phyloP scores from a whole-genome alignment of 2,113 vertebrate species.

The Phalacrocorax pelagicus region DNA sequence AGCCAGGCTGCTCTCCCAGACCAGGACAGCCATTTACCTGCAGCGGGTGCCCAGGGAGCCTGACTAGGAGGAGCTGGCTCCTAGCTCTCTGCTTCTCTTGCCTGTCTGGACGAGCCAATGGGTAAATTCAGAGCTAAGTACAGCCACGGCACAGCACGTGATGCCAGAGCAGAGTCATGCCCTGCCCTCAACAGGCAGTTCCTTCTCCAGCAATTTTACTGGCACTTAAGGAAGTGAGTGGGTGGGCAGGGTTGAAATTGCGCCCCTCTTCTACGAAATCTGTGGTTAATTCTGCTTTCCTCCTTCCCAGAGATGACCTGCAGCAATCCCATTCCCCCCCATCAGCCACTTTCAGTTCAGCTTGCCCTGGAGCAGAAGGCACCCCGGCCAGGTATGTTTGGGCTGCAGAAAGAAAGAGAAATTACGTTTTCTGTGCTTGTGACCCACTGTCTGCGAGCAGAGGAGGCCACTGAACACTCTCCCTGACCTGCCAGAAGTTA shows the following conservation, averaged over 20 bases:
- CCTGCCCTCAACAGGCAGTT: neutral
- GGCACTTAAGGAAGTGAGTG: neutral
- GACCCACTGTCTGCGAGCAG: rapidly evolving
- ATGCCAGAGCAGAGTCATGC: neutral
- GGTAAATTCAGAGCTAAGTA: neutral
- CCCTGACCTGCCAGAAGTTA: neutral
- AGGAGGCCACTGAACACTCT: rapidly evolving
- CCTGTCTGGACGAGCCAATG: neutral
- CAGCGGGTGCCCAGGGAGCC: neutral
- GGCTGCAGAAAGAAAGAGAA: neutral
- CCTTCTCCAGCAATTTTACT: neutral
- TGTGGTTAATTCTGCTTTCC: neutral
- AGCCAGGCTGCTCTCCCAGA: too few relatives aligned
- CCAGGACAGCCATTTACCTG: neutral
- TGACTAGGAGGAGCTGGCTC: neutral
- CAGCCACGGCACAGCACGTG: neutral
- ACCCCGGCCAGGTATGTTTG: rapidly evolving
- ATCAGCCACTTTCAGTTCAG: neutral
- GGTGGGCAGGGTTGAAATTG: neutral
- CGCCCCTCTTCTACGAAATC: neutral
- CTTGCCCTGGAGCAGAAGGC: neutral
- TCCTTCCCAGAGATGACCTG: neutral
- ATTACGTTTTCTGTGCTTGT: neutral
- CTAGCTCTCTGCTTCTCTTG: neutral
- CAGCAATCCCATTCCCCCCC: neutral